These are phyloP conservation scores for Colius striatus DNA, from an alignment of 2,113 vertebrate species.

Conservation along the genomic window DNA sequence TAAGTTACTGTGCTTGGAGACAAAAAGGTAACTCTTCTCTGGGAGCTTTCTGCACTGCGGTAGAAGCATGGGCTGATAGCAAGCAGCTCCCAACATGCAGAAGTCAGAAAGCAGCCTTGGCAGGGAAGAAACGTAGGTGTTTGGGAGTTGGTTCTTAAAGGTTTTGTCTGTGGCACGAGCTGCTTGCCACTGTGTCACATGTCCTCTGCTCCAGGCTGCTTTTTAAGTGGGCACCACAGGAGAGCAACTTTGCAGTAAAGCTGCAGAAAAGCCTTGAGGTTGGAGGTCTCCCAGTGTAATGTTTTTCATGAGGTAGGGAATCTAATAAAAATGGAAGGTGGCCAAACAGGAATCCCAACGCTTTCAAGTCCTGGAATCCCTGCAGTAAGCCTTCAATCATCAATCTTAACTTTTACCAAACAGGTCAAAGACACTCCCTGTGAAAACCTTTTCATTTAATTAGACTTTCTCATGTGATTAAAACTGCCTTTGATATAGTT, in stretches of 20 bases:
- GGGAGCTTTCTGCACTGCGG: not conserved
- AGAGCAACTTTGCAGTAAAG: not conserved
- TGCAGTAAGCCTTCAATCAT: not conserved
- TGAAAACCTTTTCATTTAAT: slow-evolving; percentile 15
- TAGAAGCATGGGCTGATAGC: not conserved
- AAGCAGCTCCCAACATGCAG: not conserved
- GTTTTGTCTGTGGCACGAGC: not conserved
- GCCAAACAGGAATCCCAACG: not conserved
- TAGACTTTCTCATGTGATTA: not conserved
- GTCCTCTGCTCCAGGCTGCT: not conserved
- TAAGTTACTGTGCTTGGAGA: not conserved
- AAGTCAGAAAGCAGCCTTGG: not conserved
- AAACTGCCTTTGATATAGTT: not conserved
- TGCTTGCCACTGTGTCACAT: not conserved
- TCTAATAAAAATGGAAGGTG: not conserved
- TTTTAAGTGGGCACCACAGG: not conserved
- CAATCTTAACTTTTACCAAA: not conserved
- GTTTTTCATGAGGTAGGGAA: not conserved
- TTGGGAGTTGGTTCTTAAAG: not conserved
- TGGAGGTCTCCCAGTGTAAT: not conserved
- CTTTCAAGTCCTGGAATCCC: not conserved
- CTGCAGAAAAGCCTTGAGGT: not conserved
- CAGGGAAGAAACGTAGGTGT: not conserved
- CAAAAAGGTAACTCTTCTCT: not conserved
- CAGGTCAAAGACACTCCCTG: not conserved